These are phyloP conservation scores for Passer montanus DNA, from an alignment of 2,113 vertebrate species.

Conservation along the genomic window DNA sequence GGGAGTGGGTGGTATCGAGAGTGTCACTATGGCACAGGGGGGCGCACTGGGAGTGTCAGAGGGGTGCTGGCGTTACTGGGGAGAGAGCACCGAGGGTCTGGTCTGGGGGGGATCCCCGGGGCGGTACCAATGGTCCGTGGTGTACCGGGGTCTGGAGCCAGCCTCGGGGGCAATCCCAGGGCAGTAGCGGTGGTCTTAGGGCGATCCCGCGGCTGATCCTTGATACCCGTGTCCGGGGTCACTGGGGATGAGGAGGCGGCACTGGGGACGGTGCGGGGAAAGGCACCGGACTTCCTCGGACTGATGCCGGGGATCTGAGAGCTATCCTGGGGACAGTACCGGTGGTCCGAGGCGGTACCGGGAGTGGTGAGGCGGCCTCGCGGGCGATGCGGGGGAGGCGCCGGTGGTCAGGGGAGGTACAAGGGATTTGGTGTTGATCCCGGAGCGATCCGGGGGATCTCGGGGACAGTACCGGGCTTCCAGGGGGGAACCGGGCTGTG, in stretches of 20 bases:
- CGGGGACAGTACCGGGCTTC: background rate
- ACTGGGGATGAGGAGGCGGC: background rate
- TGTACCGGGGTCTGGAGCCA: background rate
- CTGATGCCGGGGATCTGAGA: background rate
- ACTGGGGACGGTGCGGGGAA: background rate
- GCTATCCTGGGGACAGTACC: background rate
- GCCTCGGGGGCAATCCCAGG: background rate
- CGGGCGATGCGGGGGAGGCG: background rate
- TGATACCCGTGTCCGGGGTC: background rate
- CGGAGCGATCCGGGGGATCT: background rate
- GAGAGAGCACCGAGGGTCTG: fast-evolving
- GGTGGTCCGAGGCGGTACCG: background rate
- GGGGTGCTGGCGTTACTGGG: background rate
- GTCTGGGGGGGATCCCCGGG: background rate
- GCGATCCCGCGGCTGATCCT: background rate
- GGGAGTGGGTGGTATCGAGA: background rate
- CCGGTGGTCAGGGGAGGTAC: background rate
- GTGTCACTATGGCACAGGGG: background rate
- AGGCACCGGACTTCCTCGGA: background rate
- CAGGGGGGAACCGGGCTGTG: background rate
- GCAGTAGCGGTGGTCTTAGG: background rate
- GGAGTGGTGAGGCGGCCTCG: background rate
- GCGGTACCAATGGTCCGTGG: background rate
- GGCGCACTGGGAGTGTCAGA: background rate
- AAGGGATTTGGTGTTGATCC: background rate